phyloP scores from a whole-genome alignment of 2,888 invertebrate genomes.

The Plagiodera versicolora region DNA sequence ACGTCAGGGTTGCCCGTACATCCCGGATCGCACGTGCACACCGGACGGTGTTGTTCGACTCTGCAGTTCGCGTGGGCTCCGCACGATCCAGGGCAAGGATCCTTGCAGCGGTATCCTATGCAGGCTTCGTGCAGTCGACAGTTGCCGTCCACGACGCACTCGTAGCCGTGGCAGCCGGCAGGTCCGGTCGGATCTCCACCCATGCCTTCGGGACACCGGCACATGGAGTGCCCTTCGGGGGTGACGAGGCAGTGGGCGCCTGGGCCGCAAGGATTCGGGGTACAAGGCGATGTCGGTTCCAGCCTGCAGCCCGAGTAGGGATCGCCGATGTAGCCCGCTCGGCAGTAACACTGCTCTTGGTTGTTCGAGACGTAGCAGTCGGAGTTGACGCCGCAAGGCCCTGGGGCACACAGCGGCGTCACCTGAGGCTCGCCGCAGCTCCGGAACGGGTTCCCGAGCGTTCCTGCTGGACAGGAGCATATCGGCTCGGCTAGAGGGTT shows the following conservation, averaged over 20 bases:
- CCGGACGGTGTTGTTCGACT: conserved; percentile 77
- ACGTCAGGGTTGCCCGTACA: conserved; percentile 77
- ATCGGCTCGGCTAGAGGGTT: conserved; percentile 77
- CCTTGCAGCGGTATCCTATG: conserved; percentile 76
- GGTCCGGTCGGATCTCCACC: conserved; percentile 75
- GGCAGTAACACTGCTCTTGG: conserved; percentile 83
- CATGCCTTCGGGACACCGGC: conserved; percentile 73
- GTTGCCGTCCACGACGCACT: conserved; percentile 79
- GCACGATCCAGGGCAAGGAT: conserved; percentile 82
- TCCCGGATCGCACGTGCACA: conserved; percentile 74
- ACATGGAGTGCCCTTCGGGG: conserved; percentile 69
- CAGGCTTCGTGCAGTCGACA: conserved; percentile 74
- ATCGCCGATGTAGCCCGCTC: conserved; percentile 74
- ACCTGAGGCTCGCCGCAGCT: conserved; percentile 67
- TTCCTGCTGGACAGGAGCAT: conserved; percentile 84
- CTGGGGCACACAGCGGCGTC: conserved; percentile 73
- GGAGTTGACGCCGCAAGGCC: conserved; percentile 80
- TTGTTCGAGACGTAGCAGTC: conserved; percentile 83
- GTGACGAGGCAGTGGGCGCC: conserved; percentile 73
- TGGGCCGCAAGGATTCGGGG: conserved; percentile 80
- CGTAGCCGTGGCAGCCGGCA: conserved; percentile 74
- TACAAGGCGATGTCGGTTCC: conserved; percentile 70
- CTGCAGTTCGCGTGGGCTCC: conserved; percentile 74
- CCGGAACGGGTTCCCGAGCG: conserved; percentile 81
- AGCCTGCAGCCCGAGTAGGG: conserved; percentile 76